These are phyloP conservation scores for Aproaerema taeniolella DNA, from an alignment of 2,888 invertebrate genomes.

Conservation along the genomic window DNA sequence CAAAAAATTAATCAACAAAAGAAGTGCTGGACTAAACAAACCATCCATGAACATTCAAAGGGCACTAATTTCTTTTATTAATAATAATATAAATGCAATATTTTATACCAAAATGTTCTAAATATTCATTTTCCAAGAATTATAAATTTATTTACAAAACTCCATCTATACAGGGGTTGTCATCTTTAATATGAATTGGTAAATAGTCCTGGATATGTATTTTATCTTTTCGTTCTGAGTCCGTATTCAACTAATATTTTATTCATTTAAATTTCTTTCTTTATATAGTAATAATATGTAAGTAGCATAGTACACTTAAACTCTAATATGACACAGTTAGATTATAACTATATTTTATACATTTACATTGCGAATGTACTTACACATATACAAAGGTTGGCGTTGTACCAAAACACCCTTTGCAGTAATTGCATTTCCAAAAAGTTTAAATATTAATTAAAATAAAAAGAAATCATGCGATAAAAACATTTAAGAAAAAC, in stretches of 20 bases:
- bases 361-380: slow-evolving; percentile 69
- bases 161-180: slow-evolving; percentile 37
- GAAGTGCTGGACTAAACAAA: slow-evolving; percentile 58
- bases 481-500: background rate
- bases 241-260: slow-evolving; percentile 67
- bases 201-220: slow-evolving; percentile 15
- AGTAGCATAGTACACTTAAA: slow-evolving; percentile 73
- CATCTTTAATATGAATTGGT: slow-evolving; percentile 22
- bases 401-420: slow-evolving; percentile 44
- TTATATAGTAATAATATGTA: slow-evolving; percentile 69
- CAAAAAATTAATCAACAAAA: slow-evolving; percentile 73
- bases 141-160: slow-evolving; percentile 71
- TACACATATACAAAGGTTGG: slow-evolving; percentile 65
- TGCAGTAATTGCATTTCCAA: slow-evolving; percentile 19
- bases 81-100: slow-evolving; percentile 68
- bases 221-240: slow-evolving; percentile 38
- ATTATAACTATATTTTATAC: slow-evolving; percentile 68
- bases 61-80: slow-evolving; percentile 43
- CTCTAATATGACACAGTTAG: slow-evolving; percentile 76
- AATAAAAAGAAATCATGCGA: background rate
- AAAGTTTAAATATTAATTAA: background rate
- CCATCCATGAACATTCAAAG: slow-evolving; percentile 68
- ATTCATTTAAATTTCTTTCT: slow-evolving; percentile 55
- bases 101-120: slow-evolving; percentile 60
- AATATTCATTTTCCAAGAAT: slow-evolving; percentile 47